Base-by-base conservation (phyloP, 1,140 invertebrate genomes). In the Lucilia sericata region DNA sequence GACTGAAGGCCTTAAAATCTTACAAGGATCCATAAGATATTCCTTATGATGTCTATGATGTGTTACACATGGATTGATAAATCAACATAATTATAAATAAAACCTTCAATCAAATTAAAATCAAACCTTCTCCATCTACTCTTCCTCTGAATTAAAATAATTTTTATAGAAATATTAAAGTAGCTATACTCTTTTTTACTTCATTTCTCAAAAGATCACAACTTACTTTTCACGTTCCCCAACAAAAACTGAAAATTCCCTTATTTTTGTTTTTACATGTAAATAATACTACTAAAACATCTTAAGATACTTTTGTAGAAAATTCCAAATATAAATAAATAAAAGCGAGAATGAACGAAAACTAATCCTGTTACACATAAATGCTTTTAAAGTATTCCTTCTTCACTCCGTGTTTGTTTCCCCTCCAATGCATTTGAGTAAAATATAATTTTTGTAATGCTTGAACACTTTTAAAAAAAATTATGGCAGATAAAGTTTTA, bases 401-500 rank as follows among this genome's bases (percentile, higher is more conserved):
- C 51, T n/a, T 60, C 17, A 14, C 51, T 1, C 10, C 51, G 25
- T 30, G 25, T 17, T 12, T 55, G 5, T 70, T 70, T 70, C 13
- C 60, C 19, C 19, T 70, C n/a, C n/a, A 70, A 70, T 70, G 60
- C 8, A 55, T 55, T 65, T 10, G 60, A 21, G n/a, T 70, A 70
- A 70, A 70, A 10, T 25, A 70, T 25, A 70, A 70, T 25, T 25
- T 60, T 70, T 70, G 65, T 70, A 70, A 70, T 70, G 60, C 60
- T 70, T 10, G 60, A 70, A 70, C 7, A 70, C 60, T 70, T 70
- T 21, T 10, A 21, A 70, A 70, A 60, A n/a, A 70, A 70, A 70
- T 70, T 70, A 70, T 70, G 65, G 65, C 65, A 70, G 65, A 70
- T 70, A 70, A 70, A 70, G n/a, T 70, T 70, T 70, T 70, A 70